Base-by-base conservation (phyloP, 2,113 vertebrate genomes). In the Sander lucioperca region DNA sequence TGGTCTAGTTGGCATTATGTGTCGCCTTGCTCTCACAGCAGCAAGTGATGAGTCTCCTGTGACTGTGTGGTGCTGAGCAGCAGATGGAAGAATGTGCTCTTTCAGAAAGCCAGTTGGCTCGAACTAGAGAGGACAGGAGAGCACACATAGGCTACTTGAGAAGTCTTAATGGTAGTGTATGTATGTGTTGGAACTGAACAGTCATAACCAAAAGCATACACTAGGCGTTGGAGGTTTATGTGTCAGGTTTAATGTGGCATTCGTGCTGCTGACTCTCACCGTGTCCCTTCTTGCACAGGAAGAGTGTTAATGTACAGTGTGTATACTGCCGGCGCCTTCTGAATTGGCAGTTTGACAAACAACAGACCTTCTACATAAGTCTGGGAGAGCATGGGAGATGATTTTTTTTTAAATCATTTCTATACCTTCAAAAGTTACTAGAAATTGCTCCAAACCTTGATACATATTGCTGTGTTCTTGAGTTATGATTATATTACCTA, bases 41-140 rank as follows among this genome's bases (percentile, higher is more conserved):
- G 75, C 75, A 62, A 21, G 33, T 63, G 85, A 79, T 45, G 80
- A 79, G 79, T 74, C 84, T 88, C 77, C 80, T 84, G 85, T 87
- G 88, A 81, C 77, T 59, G 74, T 74, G 79, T 70, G 39, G 39
- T 43, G 82, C 74, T 64, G 74, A 74, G 71, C 75, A 80, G 79
- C 82, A 73, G 86, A 85, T 83, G 88, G 84, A 88, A 87, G 88
- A 89, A 90, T 86, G 86, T 84, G 88, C 75, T 90, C 89, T 89
- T 89, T 89, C 57, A 88, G 63, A 85, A 76, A 79, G 86, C 84
- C 87, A 91, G 87, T 86, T 91, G 84, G 72, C 84, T 81, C 79
- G 7, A 56, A 19, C 63, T 48, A 12, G 80, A 79, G 77, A 84
- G 59, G 71, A 56, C 82, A 73, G 56, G 80, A 83, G 73, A 83